Percentiles rank a stretch among this genome's conserved stretches.
Conservation (phyloP, 2,797 vertebrate species). For the Pseudochaenichthys georgianus region DNA sequence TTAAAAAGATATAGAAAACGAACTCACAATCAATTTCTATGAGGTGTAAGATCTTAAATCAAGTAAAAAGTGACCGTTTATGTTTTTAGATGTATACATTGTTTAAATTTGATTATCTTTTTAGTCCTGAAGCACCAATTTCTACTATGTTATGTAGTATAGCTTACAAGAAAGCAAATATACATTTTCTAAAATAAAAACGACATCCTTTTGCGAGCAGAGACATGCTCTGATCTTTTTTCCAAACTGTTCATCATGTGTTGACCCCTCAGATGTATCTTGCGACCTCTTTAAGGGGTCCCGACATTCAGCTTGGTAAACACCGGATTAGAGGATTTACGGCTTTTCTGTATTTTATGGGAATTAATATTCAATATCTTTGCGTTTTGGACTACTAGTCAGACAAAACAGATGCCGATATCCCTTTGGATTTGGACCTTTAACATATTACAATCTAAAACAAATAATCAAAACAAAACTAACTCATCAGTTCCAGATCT, state of each 20-base stretch:
- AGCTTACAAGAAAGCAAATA: conserved; percentile 5
- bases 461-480: background rate
- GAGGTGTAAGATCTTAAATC: background rate
- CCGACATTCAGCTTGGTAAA: background rate
- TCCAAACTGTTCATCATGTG: background rate
- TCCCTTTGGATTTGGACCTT: conserved; percentile 1
- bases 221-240: background rate
- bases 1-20: background rate
- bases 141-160: background rate
- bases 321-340: conserved; percentile 18
- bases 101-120: background rate
- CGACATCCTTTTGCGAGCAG: background rate
- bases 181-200: background rate
- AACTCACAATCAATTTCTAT: background rate
- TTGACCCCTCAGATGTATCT: conserved; percentile 25
- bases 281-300: background rate
- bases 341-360: background rate
- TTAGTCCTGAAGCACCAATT: background rate
- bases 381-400: conserved; percentile 4
- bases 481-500: background rate
- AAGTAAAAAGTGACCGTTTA: background rate
- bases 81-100: background rate
- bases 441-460: background rate
- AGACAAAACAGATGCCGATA: conserved; percentile 2
- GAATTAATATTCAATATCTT: conserved; percentile 11